Percentiles rank a stretch among this genome's conserved stretches.
Conservation (phyloP, 2,888 invertebrate genomes). For the Tetrapedia diversipes region DNA sequence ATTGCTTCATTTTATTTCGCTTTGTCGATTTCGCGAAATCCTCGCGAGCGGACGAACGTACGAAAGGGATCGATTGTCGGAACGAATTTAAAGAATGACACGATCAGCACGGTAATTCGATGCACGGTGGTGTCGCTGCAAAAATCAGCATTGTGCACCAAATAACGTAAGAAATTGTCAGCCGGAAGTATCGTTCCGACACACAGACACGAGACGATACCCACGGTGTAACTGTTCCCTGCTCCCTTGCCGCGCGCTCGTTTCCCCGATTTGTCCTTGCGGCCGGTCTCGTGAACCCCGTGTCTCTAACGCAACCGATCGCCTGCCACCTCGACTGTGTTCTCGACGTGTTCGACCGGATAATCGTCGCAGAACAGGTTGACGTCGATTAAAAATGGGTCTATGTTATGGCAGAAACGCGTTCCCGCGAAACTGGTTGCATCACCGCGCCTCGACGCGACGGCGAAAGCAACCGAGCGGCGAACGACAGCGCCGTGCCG, state of each 20-base stretch:
- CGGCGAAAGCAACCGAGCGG: constrained; percentile 51
- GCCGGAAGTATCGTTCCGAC: constrained; percentile 60
- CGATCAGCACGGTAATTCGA: constrained; percentile 36
- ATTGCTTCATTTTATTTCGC: too few relatives aligned
- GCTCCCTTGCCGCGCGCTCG: constrained; percentile 5
- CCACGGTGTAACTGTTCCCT: background rate
- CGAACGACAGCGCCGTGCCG: constrained; percentile 25
- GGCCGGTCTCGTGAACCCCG: too few relatives aligned
- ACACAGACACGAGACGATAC: too few relatives aligned
- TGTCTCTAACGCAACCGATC: background rate
- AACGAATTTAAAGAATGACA: constrained; percentile 23
- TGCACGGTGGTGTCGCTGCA: constrained; percentile 13
- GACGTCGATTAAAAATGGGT: constrained; percentile 37
- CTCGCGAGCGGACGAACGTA: background rate
- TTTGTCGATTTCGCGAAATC: background rate
- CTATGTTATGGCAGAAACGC: constrained; percentile 29
- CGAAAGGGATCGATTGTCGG: background rate
- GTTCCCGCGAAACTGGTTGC: constrained; percentile 27
- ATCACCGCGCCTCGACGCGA: constrained; percentile 13
- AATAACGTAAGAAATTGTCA: constrained; percentile 64
- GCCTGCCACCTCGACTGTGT: background rate
- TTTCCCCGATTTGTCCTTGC: too few relatives aligned
- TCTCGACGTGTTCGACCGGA: background rate
- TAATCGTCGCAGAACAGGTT: constrained; percentile 35
- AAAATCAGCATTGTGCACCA: constrained; percentile 41